Evolutionary conservation across 2,113 vertebrate species (phyloP), one percentile per base, ranked within the genome.

Genomic region (Phrynosoma blainvillii): DNA sequence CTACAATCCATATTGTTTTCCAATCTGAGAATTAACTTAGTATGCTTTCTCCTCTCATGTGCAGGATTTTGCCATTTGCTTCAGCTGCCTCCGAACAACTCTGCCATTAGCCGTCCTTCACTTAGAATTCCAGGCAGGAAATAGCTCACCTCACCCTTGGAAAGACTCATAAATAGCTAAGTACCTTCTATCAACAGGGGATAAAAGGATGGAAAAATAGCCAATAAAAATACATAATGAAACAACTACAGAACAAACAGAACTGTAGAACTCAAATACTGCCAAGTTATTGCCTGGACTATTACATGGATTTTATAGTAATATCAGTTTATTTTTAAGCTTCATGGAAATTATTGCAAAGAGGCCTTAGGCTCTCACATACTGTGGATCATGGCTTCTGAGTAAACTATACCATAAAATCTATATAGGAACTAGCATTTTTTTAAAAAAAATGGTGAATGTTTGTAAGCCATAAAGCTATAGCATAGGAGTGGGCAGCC

Each of bases 201-300:
- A 95, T 93, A 85, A 77, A 76, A 82, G 13, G 85, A 79, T 84
- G 83, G 82, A 82, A 89, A 96, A 95, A 95, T 92, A 96, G 92
- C 92, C 93, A 93, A 95, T 96, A 95, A 95, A 95, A 94, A 95
- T 90, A 94, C 88, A 91, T 91, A 96, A 95, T 95, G 91, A 96
- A 93, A 94, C 94, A 95, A 92, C 93, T 89, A 84, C 89, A 94
- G 94, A 95, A 89, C 93, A 96, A 96, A 96, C 90, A 95, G 87
- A 91, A 80, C 79, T 32, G 4, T 5, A 42, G 79, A 79, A 87
- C 32, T 88, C 79, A 71, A 91, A 88, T 85, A 89, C 54, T 85
- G 56, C 36, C 68, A 88, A 91, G 89, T 95, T 95, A 96, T 89
- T 95, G 89, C 93, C 87, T 88, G 86, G 84, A 87, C 93, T 88